phyloP scores from a whole-genome alignment of 1,140 invertebrate genomes.

The Caenorhabditis brenneri region DNA sequence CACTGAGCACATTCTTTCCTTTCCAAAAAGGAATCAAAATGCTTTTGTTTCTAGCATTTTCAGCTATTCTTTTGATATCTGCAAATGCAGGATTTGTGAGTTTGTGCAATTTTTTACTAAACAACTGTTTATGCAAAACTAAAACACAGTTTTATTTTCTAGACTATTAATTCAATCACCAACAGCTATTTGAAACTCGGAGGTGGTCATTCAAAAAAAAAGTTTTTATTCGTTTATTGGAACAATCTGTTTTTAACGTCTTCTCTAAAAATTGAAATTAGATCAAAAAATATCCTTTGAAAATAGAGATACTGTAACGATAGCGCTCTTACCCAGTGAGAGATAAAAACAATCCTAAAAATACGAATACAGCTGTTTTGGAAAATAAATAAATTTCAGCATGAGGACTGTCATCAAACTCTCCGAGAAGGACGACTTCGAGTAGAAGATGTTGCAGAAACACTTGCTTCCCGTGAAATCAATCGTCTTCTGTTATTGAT shows the following conservation, averaged over 20 bases:
- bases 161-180: too few relatives aligned
- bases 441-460: not conserved
- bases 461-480: not conserved
- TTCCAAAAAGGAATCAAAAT: not conserved
- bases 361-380: not conserved
- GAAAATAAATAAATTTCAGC: not conserved
- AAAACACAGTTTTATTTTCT: too few relatives aligned
- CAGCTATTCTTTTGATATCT: not conserved
- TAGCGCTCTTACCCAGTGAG: too few relatives aligned
- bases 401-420: slow-evolving; percentile 15
- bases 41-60: not conserved
- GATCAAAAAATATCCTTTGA: too few relatives aligned
- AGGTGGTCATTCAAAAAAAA: too few relatives aligned
- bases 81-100: not conserved
- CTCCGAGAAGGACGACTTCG: not conserved
- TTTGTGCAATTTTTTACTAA: too few relatives aligned
- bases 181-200: too few relatives aligned
- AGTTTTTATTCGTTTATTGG: too few relatives aligned
- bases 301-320: too few relatives aligned
- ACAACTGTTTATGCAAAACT: too few relatives aligned
- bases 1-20: not conserved
- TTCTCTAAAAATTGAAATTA: too few relatives aligned
- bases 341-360: not conserved
- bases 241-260: too few relatives aligned
- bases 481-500: not conserved